Conservation (phyloP, 2,888 invertebrate genomes). For the Desoria tigrina region DNA sequence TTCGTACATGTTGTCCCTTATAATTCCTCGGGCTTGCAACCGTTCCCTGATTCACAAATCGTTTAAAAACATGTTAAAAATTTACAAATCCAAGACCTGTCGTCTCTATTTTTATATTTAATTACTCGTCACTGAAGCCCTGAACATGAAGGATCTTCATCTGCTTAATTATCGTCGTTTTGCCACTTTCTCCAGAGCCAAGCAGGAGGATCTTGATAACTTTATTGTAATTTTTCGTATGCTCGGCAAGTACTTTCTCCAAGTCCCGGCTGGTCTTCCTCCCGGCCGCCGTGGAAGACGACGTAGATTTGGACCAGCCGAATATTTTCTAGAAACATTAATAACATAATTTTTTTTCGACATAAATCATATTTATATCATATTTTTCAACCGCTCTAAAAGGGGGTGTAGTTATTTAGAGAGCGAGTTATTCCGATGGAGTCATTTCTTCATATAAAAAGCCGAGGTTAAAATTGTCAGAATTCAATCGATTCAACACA, state of each 20-base stretch:
- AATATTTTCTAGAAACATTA: slow-evolving; percentile 12
- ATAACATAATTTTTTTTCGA: too few species aligned
- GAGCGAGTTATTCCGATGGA: too few species aligned
- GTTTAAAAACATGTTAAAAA: neutral
- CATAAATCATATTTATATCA: too few species aligned
- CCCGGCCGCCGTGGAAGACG: slow-evolving; percentile 1
- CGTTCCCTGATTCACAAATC: slow-evolving; percentile 7
- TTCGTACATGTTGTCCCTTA: slow-evolving; percentile 73
- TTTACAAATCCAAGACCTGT: too few species aligned
- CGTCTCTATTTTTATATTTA: too few species aligned
- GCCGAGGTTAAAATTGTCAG: too few species aligned
- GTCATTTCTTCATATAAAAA: too few species aligned
- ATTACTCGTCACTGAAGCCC: slow-evolving; percentile 71
- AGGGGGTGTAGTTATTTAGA: too few species aligned
- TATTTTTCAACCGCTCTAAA: too few species aligned
- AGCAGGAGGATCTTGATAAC: slow-evolving; percentile 55
- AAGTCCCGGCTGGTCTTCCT: slow-evolving; percentile 53
- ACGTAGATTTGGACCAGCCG: slow-evolving; percentile 1
- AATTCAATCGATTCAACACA: too few species aligned
- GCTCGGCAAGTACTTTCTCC: slow-evolving; percentile 54
- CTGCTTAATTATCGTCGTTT: slow-evolving; percentile 82
- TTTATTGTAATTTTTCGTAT: slow-evolving; percentile 55
- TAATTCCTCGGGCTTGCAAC: slow-evolving; percentile 55
- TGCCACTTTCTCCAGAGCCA: slow-evolving; percentile 56
- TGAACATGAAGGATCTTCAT: slow-evolving; percentile 82